Evolutionary conservation across 2,797 vertebrate species (phyloP).

Genomic region (Oceanodroma leucorhoa): DNA sequence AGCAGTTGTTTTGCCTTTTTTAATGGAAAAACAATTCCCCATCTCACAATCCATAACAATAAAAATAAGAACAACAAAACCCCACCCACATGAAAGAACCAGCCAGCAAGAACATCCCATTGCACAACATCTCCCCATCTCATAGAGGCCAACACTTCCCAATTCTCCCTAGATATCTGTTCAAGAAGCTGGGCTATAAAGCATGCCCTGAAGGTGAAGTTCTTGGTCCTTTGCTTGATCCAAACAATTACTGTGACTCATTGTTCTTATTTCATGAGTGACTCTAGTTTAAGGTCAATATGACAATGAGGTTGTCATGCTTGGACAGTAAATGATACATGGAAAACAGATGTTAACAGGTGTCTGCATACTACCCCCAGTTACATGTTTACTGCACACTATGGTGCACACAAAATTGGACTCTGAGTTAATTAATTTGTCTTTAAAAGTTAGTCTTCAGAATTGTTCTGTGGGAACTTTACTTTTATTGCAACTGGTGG

Average conservation of each 20-base stretch:
- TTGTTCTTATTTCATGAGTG: slow-evolving; percentile 10
- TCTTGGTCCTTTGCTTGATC: slow-evolving; percentile 5
- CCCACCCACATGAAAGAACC: slow-evolving; percentile 33
- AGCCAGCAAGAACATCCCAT: slow-evolving; percentile 30
- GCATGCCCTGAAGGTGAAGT: neutral
- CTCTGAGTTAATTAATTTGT: neutral
- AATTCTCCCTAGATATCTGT: slow-evolving; percentile 3
- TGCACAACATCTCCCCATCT: slow-evolving; percentile 30
- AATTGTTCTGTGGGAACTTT: neutral
- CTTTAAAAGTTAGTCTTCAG: neutral
- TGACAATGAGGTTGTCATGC: neutral
- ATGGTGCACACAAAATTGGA: neutral
- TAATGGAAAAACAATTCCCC: slow-evolving; percentile 66
- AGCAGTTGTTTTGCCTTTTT: slow-evolving; percentile 59
- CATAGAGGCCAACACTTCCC: neutral
- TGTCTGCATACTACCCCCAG: neutral
- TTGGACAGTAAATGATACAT: neutral
- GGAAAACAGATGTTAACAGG: slow-evolving; percentile 31
- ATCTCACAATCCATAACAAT: slow-evolving; percentile 56
- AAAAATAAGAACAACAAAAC: slow-evolving; percentile 60
- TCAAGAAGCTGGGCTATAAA: slow-evolving; percentile 22
- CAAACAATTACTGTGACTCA: slow-evolving; percentile 15
- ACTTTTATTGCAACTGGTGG: neutral
- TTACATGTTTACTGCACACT: neutral
- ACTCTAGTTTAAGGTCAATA: slow-evolving; percentile 33